Base-by-base conservation (phyloP, 2,113 vertebrate species). In the Globicephala melas region DNA sequence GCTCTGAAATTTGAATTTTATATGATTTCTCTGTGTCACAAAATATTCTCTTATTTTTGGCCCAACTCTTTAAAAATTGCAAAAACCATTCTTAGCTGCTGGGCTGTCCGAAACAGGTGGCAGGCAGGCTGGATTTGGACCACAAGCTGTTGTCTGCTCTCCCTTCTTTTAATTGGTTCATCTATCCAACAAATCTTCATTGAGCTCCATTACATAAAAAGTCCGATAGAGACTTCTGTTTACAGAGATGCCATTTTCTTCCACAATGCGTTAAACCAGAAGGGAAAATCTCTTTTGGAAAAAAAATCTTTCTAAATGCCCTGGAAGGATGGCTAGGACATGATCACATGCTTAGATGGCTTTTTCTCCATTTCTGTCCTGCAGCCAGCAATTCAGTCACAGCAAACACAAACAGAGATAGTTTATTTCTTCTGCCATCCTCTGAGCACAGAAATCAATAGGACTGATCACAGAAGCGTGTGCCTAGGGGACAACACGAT, bases 311-410 rank as follows among this genome's bases (percentile, higher is more conserved):
- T 97, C 60, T 60, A 80, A 89, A 89, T 97, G 93, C 96, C 81
- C 23, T 73, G 79, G 41, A 28, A 98, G 91, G 89, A 79, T 6
- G 88, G 68, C 55, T 93, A 93, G 88, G 93, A 98, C 96, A 77
- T 9, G 97, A 92, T 65, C 63, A 65, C 33, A 93, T 50, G 84
- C 98, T 93, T 68, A 97, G 41, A 94, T 63, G 28, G 87, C n/a
- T 31, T 68, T 90, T 26, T 70, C 76, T 44, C 92, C 71, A 38
- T 62, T 89, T 60, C 47, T 87, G 68, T 96, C 95, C 82, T 79
- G 44, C 28, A 92, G 84, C n/a, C 58, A 63, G 36, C 13, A 23
- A 77, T 80, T 83, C 65, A 97, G 81, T 70, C 13, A 87, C 0
- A 2, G 55, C 6, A 76, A 94, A 31, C 41, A 67, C 25, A 63